Evolutionary conservation across 2,888 invertebrate genomes (phyloP).

Genomic region (Eupithecia centaureata): DNA sequence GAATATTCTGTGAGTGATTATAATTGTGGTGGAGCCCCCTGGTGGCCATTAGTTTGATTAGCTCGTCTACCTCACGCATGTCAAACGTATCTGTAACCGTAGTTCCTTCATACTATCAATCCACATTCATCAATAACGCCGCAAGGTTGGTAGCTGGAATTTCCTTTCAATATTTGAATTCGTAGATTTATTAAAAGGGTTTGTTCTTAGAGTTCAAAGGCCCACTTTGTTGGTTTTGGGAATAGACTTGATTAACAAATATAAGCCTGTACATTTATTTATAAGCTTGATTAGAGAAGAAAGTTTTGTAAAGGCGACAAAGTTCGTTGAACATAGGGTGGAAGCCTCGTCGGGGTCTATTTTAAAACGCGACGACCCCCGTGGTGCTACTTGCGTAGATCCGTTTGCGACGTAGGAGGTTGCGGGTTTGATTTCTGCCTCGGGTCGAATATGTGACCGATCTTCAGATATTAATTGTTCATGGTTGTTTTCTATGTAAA

Average conservation of each 20-base stretch:
- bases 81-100: slow-evolving; percentile 75
- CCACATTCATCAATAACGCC: slow-evolving; percentile 8
- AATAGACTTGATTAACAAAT: slow-evolving; percentile 14
- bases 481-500: too few species aligned
- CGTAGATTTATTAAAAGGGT: slow-evolving; percentile 10
- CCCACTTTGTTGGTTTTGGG: slow-evolving; percentile 9
- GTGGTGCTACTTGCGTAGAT: too few species aligned
- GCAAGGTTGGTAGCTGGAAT: neutral
- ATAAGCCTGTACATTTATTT: slow-evolving; percentile 13
- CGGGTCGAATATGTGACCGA: too few species aligned
- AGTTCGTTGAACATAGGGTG: slow-evolving; percentile 2
- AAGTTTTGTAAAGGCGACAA: slow-evolving; percentile 11
- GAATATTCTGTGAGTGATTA: slow-evolving; percentile 18
- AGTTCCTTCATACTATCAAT: slow-evolving; percentile 70
- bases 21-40: slow-evolving; percentile 49
- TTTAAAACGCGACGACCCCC: too few species aligned
- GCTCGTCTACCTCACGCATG: slow-evolving; percentile 75
- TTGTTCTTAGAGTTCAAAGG: slow-evolving; percentile 9
- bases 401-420: too few species aligned
- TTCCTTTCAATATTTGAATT: slow-evolving; percentile 1
- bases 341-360: neutral
- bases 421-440: too few species aligned
- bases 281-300: slow-evolving; percentile 7
- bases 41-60: slow-evolving; percentile 78
- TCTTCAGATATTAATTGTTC: too few species aligned